Evolutionary conservation across 2,113 vertebrate genomes (phyloP), one percentile per base, ranked within the genome.

Genomic region (Eurystomus gularis): DNA sequence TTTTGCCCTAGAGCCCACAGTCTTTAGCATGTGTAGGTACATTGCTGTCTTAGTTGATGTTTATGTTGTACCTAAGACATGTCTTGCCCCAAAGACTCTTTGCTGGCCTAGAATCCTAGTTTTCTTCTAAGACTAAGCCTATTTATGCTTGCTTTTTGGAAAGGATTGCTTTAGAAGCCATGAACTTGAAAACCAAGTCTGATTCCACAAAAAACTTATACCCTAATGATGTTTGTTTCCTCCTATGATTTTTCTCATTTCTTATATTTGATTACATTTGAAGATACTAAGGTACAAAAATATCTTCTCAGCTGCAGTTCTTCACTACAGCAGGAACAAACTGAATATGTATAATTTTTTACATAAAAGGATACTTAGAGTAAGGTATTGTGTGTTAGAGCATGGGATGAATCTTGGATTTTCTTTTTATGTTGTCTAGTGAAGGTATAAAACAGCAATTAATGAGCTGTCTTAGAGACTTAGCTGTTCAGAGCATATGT

Each of bases 1-100:
- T 80, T 90, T 51, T 82, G 24, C 21, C 25, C 29, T 26, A 21
- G 25, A 64, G 10, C 6, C 12, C 9, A 12, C 11, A 15, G 24
- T 68, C 31, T 75, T 69, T 42, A 61, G 48, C 28, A 9, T 16
- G 3, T 5, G 17, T 18, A 31, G 26, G 35, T 10, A 23, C 13
- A n/a, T 86, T 0, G 0, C 24, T 54, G 3, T 25, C n/a, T 48
- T 25, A 11, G 21, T 7, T 72, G 29, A 4, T 69, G 6, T 49
- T 82, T 54, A 10, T 68, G 35, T 83, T 75, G 55, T 37, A 25
- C 37, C 16, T 46, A 11, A 57, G 58, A 19, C 7, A 7, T 3
- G 3, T 52, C 39, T 66, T 70, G 17, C 10, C 55, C n/a, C 18
- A 21, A 37, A 68, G 73, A 37, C 25, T 78, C 6, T 37, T 62